Conservation (phyloP, 2,113 vertebrate genomes). For the Urocolius indicus region DNA sequence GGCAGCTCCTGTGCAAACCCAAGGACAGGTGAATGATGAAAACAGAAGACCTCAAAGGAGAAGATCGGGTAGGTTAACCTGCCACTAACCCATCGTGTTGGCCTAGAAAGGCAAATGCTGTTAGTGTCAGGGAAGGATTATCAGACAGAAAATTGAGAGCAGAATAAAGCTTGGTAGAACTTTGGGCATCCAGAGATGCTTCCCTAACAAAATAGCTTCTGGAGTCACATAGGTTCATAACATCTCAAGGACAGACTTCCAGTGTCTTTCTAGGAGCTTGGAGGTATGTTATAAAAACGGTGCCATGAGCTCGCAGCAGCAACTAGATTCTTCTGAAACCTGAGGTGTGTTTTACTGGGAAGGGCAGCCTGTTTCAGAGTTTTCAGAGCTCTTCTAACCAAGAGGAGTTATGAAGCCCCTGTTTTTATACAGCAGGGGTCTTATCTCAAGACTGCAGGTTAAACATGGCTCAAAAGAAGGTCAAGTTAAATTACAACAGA, state of each 20-base stretch:
- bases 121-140: neutral
- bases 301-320: neutral
- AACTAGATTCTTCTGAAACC: neutral
- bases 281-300: neutral
- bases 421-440: neutral
- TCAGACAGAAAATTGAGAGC: neutral
- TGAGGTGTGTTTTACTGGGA: neutral
- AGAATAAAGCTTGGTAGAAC: neutral
- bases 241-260: neutral
- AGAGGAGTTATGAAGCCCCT: neutral
- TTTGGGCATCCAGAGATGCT: neutral
- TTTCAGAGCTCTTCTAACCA: neutral
- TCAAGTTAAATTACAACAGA: neutral
- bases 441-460: neutral
- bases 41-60: constrained; percentile 86
- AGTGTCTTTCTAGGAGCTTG: neutral
- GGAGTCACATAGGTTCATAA: neutral
- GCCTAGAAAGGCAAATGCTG: neutral
- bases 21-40: constrained; percentile 85
- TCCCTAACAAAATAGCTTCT: neutral
- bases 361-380: neutral
- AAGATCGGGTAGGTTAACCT: constrained; percentile 84
- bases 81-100: neutral
- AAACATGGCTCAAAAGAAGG: neutral
- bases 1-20: constrained; percentile 72